Conservation (phyloP, 2,113 vertebrate species). For the Piaya cayana region DNA sequence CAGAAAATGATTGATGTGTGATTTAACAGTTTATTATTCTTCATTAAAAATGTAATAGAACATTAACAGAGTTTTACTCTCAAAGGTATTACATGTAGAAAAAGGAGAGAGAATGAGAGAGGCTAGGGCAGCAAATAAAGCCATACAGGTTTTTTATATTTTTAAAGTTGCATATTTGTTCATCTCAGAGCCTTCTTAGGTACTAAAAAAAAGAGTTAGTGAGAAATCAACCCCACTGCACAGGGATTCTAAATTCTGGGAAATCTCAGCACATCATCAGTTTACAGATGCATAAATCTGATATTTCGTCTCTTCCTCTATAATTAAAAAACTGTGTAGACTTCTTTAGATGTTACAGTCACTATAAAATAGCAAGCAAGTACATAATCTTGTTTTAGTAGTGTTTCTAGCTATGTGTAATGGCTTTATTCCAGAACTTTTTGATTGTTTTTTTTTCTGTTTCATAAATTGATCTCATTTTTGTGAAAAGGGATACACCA, state of each 20-base stretch:
- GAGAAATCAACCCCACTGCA: not conserved
- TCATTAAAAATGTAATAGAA: conserved; percentile 62
- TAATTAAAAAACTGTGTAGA: too few species aligned
- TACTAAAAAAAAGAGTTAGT: not conserved
- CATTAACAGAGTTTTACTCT: conserved; percentile 32
- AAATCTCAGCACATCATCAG: not conserved
- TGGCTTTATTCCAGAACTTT: not conserved
- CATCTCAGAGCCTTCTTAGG: not conserved
- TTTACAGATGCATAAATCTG: not conserved
- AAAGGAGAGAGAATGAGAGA: not conserved
- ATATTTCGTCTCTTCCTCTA: not conserved
- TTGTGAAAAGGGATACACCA: not conserved
- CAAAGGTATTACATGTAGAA: not conserved
- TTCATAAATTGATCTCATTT: not conserved
- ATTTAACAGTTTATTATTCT: conserved; percentile 61
- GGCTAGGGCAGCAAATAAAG: not conserved
- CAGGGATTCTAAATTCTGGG: not conserved
- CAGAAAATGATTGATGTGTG: conserved; percentile 44
- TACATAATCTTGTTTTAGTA: not conserved
- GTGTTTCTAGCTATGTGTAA: not conserved
- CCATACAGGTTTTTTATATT: not conserved
- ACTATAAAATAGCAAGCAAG: not conserved
- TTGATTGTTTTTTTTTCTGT: not conserved
- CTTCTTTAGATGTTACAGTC: too few species aligned
- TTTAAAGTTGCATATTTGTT: conserved; percentile 9